Evolutionary conservation across 2,113 vertebrate genomes (phyloP).

Genomic region (Alexandromys fortis): DNA sequence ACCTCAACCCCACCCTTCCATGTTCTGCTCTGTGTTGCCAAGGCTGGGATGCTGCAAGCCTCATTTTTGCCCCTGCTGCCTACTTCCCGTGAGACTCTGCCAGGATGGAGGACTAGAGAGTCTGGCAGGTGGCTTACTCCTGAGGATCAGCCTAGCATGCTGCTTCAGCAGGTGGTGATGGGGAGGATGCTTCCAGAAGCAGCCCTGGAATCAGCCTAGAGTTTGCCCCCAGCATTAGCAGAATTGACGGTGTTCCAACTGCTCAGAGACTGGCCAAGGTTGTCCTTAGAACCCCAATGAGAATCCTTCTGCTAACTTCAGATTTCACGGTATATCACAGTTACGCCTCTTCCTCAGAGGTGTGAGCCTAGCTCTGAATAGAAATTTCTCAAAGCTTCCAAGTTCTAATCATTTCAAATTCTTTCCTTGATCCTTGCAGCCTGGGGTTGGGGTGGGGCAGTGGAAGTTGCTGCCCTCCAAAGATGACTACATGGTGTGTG

Average conservation of each 20-base stretch:
- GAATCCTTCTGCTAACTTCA: not conserved
- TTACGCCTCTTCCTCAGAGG: not conserved
- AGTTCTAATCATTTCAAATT: not conserved
- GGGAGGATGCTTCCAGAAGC: not conserved
- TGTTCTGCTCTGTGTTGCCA: not conserved
- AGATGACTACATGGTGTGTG: not conserved
- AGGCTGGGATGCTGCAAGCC: not conserved
- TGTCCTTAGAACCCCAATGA: not conserved
- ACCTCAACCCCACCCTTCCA: not conserved
- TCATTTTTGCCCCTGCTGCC: not conserved
- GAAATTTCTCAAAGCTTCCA: not conserved
- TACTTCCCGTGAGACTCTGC: not conserved
- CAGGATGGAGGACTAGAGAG: not conserved
- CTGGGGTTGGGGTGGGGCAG: not conserved
- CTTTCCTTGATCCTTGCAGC: not conserved
- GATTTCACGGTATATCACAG: not conserved
- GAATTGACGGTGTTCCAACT: not conserved
- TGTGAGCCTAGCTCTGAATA: not conserved
- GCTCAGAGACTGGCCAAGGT: not conserved
- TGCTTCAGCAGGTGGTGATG: not conserved
- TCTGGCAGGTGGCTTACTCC: not conserved
- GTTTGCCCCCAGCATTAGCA: not conserved
- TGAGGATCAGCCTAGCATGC: not conserved
- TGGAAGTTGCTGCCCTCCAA: not conserved
- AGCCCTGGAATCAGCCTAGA: not conserved